These are phyloP conservation scores for Cephalotes varians DNA, from an alignment of 2,888 invertebrate genomes.

Conservation along the genomic window DNA sequence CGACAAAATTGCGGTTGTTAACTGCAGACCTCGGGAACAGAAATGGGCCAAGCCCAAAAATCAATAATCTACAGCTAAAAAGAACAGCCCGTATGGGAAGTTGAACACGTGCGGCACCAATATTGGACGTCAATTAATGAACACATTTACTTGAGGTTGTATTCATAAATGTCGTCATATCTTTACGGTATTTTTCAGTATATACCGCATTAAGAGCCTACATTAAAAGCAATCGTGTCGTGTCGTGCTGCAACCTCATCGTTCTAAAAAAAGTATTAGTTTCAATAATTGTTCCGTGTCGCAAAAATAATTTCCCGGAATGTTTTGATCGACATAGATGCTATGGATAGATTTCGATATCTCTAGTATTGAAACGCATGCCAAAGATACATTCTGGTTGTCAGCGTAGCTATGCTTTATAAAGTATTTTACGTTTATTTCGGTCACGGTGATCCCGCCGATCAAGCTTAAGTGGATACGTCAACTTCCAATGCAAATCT, in stretches of 20 bases:
- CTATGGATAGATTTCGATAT: neutral
- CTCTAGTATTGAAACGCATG: neutral
- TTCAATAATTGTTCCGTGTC: conserved; percentile 1
- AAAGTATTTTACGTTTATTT: conserved; percentile 36
- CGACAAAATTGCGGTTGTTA: conserved; percentile 33
- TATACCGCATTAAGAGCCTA: neutral
- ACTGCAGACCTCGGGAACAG: conserved; percentile 27
- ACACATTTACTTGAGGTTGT: neutral
- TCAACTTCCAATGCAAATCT: conserved; percentile 5
- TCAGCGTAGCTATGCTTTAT: neutral
- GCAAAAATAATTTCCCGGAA: neutral
- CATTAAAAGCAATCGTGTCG: neutral
- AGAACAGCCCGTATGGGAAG: conserved; percentile 8
- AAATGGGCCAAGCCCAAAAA: conserved; percentile 36
- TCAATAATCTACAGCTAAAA: conserved; percentile 19
- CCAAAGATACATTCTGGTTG: neutral
- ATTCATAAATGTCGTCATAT: neutral
- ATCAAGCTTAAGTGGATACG: neutral
- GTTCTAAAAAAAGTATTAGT: neutral
- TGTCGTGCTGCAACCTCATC: neutral
- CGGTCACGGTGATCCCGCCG: neutral
- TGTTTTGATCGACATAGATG: neutral
- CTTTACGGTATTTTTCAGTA: neutral
- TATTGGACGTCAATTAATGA: conserved; percentile 17
- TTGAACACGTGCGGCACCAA: conserved; percentile 3